Evolutionary conservation across 2,888 invertebrate species (phyloP), one percentile per base, ranked within the genome.

Genomic region (Exocentrus adspersus): DNA sequence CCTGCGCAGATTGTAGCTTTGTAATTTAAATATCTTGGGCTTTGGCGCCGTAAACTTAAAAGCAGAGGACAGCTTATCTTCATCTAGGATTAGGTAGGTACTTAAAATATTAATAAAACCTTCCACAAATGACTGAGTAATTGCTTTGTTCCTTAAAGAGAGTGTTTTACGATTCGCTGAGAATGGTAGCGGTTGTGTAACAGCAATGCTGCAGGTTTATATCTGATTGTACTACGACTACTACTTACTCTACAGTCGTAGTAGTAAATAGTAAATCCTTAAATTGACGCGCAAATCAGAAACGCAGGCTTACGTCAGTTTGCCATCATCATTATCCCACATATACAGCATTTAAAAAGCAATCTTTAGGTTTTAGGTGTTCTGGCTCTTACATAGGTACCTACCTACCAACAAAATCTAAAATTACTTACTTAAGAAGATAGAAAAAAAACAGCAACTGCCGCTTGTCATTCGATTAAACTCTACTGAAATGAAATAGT

Each of bases 371-470:
- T 24, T 17, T 17, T 17, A 46, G 19, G n/a, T 19, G n/a, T n/a
- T n/a, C n/a, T n/a, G n/a, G n/a, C n/a, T n/a, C n/a, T n/a, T n/a
- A n/a, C n/a, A n/a, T n/a, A n/a, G n/a, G n/a, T n/a, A n/a, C n/a
- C n/a, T n/a, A n/a, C n/a, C n/a, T n/a, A n/a, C n/a, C n/a, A n/a
- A n/a, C n/a, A n/a, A n/a, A n/a, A n/a, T n/a, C n/a, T n/a, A n/a
- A n/a, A n/a, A n/a, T n/a, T n/a, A n/a, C n/a, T n/a, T n/a, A n/a
- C n/a, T n/a, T n/a, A n/a, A n/a, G n/a, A n/a, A n/a, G n/a, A n/a
- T n/a, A n/a, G n/a, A n/a, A 32, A n/a, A 30, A 51, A 37, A 51
- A 17, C 17, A 48, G 16, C 14, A 51, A 32, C 37, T 51, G 51
- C 37, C 51, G 32, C 32, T 51, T 51, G 20, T 37, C 37, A 5